These are phyloP conservation scores for Aphidoletes aphidimyza DNA, from an alignment of 2,888 invertebrate species.

Conservation along the genomic window DNA sequence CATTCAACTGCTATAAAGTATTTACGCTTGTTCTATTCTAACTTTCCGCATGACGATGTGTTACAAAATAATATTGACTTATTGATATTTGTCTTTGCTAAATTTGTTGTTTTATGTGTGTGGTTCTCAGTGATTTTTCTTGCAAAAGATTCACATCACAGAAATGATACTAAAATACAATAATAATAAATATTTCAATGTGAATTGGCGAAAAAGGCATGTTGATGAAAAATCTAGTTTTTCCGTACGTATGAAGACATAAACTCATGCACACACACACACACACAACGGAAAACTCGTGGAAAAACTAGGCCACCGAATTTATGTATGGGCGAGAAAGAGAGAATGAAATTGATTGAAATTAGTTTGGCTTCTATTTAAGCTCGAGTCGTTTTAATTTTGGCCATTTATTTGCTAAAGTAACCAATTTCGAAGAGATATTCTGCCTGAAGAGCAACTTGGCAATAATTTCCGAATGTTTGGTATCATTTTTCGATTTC, in stretches of 20 bases:
- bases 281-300: too few relatives aligned
- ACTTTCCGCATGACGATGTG: constrained; percentile 16
- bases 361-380: not conserved
- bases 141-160: not conserved
- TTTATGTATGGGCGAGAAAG: too few relatives aligned
- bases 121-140: not conserved
- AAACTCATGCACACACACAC: too few relatives aligned
- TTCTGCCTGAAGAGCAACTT: too few relatives aligned
- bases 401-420: not conserved
- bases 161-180: too few relatives aligned
- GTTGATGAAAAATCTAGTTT: not conserved
- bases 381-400: not conserved
- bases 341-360: constrained; percentile 27
- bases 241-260: not conserved
- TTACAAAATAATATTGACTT: too few relatives aligned
- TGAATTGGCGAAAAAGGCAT: not conserved
- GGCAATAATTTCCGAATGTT: too few relatives aligned
- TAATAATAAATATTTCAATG: not conserved
- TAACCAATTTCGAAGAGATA: not conserved
- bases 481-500: too few relatives aligned
- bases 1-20: not conserved
- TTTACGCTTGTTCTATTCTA: not conserved
- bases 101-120: not conserved
- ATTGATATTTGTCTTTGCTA: not conserved
- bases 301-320: too few relatives aligned